phyloP scores from a whole-genome alignment of 2,113 vertebrate species.

The Grammomys dolichurus region DNA sequence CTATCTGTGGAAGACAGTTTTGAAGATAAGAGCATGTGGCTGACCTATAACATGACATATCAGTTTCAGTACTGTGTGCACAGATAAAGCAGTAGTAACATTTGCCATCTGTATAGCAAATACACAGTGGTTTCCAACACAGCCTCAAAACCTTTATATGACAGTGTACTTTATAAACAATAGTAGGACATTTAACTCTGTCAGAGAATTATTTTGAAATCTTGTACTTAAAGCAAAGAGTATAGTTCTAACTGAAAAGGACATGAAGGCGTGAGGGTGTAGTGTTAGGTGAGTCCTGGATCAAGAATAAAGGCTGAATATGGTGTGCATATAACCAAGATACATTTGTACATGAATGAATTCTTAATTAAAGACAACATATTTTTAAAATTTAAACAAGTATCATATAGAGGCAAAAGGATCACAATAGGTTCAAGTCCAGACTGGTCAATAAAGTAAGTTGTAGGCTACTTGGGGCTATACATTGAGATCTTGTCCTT shows the following conservation, averaged over 20 bases:
- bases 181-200: background rate
- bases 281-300: too few relatives aligned
- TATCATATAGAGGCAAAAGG: background rate
- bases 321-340: background rate
- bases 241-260: background rate
- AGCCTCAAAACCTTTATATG: background rate
- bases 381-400: background rate
- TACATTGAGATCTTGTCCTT: background rate
- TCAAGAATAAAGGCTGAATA: background rate
- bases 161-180: background rate
- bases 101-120: slow-evolving; percentile 57
- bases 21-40: slow-evolving; percentile 20
- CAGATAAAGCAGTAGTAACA: slow-evolving; percentile 22
- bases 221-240: background rate
- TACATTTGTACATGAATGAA: background rate
- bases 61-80: slow-evolving; percentile 6
- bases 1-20: slow-evolving; percentile 43
- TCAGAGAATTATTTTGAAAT: slow-evolving; percentile 19
- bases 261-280: background rate
- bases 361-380: background rate
- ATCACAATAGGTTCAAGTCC: background rate
- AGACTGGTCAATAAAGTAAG: background rate
- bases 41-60: slow-evolving; percentile 49
- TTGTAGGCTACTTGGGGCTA: background rate
- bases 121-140: background rate